phyloP scores from a whole-genome alignment of 1,140 invertebrate genomes.

The Pachypeltis micranthus region DNA sequence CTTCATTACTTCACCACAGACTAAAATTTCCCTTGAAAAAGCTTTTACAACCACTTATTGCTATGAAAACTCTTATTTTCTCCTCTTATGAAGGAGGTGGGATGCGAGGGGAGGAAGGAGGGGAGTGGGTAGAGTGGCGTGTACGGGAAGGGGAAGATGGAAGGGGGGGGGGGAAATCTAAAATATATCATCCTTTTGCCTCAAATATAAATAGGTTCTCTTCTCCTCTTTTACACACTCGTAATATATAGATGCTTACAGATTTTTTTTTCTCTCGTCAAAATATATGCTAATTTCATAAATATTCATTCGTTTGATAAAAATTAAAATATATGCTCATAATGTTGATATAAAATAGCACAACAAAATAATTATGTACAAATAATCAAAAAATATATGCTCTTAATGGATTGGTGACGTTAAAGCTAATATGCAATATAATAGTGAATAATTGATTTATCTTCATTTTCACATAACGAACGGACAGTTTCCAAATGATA shows the following conservation, averaged over 20 bases:
- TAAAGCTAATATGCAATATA: not conserved
- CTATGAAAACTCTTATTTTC: constrained; percentile 1
- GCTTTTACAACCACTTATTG: constrained; percentile 9
- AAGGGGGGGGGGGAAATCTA: too few relatives aligned
- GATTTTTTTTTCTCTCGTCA: not conserved
- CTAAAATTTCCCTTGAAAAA: too few relatives aligned
- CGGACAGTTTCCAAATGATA: constrained; percentile 4
- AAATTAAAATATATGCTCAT: not conserved
- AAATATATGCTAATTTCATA: not conserved
- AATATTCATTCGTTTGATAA: constrained; percentile 7
- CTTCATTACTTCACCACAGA: too few relatives aligned
- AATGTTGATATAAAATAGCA: not conserved
- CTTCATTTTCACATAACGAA: not conserved
- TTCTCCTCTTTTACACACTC: constrained; percentile 1
- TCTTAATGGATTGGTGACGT: not conserved
- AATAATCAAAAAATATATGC: constrained; percentile 4
- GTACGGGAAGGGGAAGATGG: too few relatives aligned
- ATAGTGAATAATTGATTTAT: constrained; percentile 3
- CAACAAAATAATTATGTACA: constrained; percentile 7
- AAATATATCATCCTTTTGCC: constrained; percentile 1
- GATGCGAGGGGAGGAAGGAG: too few relatives aligned
- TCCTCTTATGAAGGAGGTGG: too few relatives aligned
- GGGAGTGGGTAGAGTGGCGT: too few relatives aligned
- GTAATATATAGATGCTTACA: not conserved
- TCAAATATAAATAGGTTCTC: constrained; percentile 4